These are phyloP conservation scores for Drosophila kambysellisi DNA, from an alignment of 2,888 invertebrate genomes.

Conservation along the genomic window DNA sequence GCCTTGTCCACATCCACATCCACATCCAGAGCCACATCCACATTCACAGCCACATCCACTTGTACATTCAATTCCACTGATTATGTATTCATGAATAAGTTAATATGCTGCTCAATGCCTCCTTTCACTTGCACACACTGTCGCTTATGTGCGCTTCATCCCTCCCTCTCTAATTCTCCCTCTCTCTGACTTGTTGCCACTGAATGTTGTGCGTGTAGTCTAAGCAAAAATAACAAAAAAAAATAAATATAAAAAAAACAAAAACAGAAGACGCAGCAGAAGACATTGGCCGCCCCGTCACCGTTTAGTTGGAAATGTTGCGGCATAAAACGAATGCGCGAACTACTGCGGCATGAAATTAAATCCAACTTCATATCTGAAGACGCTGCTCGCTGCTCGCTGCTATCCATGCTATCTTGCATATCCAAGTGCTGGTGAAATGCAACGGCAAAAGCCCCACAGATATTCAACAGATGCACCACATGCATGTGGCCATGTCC, in stretches of 20 bases:
- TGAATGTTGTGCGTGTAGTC: constrained; percentile 53
- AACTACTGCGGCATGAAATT: constrained; percentile 84
- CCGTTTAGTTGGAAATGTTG: constrained; percentile 74
- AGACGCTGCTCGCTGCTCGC: constrained; percentile 37
- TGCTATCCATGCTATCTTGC: constrained; percentile 62
- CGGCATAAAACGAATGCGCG: constrained; percentile 74
- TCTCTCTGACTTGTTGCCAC: background rate
- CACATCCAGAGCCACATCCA: constrained; percentile 31
- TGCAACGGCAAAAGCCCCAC: constrained; percentile 56
- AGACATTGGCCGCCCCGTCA: constrained; percentile 40
- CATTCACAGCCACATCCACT: constrained; percentile 37
- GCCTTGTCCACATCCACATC: constrained; percentile 37
- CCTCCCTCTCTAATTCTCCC: background rate
- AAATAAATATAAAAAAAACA: background rate
- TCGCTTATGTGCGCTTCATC: background rate
- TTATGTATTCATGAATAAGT: constrained; percentile 77
- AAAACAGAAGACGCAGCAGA: constrained; percentile 12
- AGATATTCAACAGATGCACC: constrained; percentile 70
- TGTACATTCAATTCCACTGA: constrained; percentile 57
- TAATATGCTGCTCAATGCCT: constrained; percentile 44
- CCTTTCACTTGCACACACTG: constrained; percentile 1
- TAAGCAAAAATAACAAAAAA: constrained; percentile 36
- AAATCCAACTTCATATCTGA: constrained; percentile 79
- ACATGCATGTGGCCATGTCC: constrained; percentile 75
- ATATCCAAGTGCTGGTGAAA: constrained; percentile 78